These are phyloP conservation scores for Atrichornis clamosus DNA, from an alignment of 2,113 vertebrate species.

Conservation along the genomic window DNA sequence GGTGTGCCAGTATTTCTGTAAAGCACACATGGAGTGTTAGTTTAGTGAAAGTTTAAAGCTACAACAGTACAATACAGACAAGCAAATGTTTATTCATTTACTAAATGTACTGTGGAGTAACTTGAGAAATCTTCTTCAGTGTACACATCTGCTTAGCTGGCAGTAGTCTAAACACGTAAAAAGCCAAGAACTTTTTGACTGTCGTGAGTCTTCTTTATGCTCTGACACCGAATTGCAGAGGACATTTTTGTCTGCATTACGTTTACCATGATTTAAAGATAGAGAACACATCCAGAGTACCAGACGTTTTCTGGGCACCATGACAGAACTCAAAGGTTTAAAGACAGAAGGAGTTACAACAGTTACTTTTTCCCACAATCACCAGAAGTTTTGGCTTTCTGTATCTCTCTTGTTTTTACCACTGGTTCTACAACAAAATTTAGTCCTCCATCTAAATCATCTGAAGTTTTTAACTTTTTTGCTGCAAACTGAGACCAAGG, in stretches of 20 bases:
- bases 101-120: not conserved
- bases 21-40: not conserved
- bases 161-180: not conserved
- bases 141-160: not conserved
- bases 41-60: not conserved
- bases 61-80: not conserved
- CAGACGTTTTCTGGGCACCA: not conserved
- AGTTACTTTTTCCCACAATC: not conserved
- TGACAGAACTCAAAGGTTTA: not conserved
- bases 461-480: not conserved
- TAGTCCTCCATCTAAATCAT: not conserved
- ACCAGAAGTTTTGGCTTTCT: not conserved
- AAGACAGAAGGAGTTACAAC: not conserved
- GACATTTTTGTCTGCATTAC: not conserved
- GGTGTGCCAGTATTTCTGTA: not conserved
- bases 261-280: not conserved
- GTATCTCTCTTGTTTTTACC: not conserved
- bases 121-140: not conserved
- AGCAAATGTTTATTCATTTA: not conserved
- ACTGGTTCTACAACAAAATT: not conserved
- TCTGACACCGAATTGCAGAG: not conserved
- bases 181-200: not conserved
- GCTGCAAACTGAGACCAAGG: not conserved
- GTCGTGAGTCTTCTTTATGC: not conserved
- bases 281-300: not conserved